phyloP scores from a whole-genome alignment of 2,113 vertebrate genomes.

The Mus pahari region DNA sequence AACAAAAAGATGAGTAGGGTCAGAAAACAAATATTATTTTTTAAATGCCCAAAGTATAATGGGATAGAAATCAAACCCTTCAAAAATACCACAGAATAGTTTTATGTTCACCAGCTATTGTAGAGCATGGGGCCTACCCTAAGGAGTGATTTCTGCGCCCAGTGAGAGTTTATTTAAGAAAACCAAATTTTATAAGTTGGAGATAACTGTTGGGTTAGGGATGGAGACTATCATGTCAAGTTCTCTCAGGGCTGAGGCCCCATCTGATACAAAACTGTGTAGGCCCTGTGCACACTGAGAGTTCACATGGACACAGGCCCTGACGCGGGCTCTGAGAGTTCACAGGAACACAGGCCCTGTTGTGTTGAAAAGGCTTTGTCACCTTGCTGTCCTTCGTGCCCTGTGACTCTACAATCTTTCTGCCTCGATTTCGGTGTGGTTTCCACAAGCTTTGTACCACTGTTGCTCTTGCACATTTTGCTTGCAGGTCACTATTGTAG shows the following conservation, averaged over 20 bases:
- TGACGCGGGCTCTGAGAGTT: neutral
- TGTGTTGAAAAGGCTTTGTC: neutral
- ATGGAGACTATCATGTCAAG: no score
- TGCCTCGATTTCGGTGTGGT: neutral
- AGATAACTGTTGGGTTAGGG: neutral
- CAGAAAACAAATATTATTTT: neutral
- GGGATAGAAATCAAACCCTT: neutral
- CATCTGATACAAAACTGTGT: neutral
- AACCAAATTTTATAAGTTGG: neutral
- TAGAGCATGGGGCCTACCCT: neutral
- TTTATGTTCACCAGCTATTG: neutral
- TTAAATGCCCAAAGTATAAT: neutral
- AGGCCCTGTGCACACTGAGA: neutral
- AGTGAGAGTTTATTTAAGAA: neutral
- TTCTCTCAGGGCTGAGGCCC: neutral
- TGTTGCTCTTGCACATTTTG: neutral
- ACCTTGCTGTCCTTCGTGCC: neutral
- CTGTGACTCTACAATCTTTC: neutral
- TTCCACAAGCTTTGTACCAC: neutral
- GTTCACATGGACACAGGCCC: neutral
- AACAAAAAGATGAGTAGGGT: neutral
- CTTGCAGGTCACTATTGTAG: neutral
- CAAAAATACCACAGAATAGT: neutral
- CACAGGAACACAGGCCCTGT: neutral
- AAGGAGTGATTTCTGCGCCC: neutral